These are phyloP conservation scores for Noctua janthina DNA, from an alignment of 2,888 invertebrate genomes.

Conservation along the genomic window DNA sequence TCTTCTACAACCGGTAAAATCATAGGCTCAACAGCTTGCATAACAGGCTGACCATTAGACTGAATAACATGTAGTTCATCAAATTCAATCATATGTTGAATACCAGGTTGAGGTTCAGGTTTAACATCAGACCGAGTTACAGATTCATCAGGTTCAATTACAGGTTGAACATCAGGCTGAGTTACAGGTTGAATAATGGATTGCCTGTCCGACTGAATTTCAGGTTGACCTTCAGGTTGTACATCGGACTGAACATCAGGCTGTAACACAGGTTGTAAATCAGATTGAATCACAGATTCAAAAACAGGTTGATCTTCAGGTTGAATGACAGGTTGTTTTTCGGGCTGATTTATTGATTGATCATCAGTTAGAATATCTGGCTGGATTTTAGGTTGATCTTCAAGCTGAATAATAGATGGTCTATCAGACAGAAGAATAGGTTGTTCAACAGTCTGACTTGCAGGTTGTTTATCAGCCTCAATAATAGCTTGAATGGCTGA, in stretches of 20 bases:
- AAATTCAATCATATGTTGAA: background rate
- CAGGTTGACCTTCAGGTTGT: background rate
- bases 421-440: background rate
- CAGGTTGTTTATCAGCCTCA: background rate
- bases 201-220: background rate
- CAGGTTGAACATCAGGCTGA: background rate
- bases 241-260: background rate
- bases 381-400: background rate
- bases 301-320: background rate
- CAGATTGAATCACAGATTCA: background rate
- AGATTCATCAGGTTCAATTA: background rate
- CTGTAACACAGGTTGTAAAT: background rate
- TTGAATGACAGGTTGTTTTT: background rate
- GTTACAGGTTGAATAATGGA: background rate
- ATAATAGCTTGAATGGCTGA: background rate
- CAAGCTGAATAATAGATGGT: background rate
- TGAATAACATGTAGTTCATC: background rate
- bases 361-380: background rate
- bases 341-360: background rate
- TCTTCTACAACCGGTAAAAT: background rate
- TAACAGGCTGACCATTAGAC: slow-evolving; percentile 4
- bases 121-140: background rate
- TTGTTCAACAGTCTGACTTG: background rate
- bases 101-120: background rate
- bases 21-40: slow-evolving; percentile 3